Conservation (phyloP, 2,888 invertebrate species). For the Dichetophora obliterata region DNA sequence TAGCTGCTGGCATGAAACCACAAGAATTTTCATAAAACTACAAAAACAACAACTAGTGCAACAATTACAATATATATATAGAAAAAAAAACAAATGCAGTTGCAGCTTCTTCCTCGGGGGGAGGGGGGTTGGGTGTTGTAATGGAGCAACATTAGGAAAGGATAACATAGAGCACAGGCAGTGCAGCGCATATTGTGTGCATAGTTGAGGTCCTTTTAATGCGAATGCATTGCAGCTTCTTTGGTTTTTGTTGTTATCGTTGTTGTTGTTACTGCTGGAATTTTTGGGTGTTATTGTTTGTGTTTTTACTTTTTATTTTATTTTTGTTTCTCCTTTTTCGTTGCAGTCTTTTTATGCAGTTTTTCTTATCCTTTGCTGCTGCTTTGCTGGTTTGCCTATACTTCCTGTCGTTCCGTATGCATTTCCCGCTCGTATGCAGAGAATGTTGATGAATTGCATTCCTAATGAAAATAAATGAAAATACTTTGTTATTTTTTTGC, state of each 20-base stretch:
- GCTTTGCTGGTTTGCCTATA: neutral
- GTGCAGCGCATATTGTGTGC: constrained; percentile 6
- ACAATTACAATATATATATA: neutral
- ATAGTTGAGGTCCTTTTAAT: constrained; percentile 35
- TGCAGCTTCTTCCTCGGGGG: neutral
- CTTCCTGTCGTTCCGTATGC: neutral
- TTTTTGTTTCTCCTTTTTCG: neutral
- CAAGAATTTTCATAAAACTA: constrained; percentile 29
- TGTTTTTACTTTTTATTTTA: neutral
- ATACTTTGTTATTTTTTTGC: neutral
- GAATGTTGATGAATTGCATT: constrained; percentile 37
- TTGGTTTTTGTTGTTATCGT: neutral
- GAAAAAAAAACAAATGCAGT: neutral
- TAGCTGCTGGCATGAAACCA: constrained; percentile 7
- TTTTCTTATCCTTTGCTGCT: neutral
- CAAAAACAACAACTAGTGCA: constrained; percentile 4
- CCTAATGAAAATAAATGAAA: constrained; percentile 34
- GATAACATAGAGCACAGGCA: neutral
- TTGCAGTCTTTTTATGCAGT: neutral
- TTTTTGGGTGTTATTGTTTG: constrained; percentile 12
- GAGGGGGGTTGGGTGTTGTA: neutral
- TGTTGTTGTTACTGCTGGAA: constrained; percentile 7
- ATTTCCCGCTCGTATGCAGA: neutral
- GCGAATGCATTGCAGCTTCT: constrained; percentile 28
- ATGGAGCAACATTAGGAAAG: neutral